Base-by-base conservation (phyloP, 2,113 vertebrate genomes). In the Mesembrinibis cayennensis region DNA sequence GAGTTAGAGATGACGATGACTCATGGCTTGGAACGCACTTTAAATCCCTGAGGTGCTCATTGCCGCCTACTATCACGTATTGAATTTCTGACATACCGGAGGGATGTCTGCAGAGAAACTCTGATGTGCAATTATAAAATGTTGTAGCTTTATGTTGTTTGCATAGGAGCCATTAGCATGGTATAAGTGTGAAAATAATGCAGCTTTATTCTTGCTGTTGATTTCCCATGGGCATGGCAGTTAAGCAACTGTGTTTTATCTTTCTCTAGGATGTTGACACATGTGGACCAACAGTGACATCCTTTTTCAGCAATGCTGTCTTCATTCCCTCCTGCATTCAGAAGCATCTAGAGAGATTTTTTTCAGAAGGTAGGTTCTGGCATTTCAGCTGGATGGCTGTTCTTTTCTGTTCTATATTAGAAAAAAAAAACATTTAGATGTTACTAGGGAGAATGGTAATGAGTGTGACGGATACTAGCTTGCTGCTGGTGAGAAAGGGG, bases 11-110 rank as follows among this genome's bases (percentile, higher is more conserved):
- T 93, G 91, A 13, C 1, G 89, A 91, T 98, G 97, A 97, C 92
- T 97, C 97, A 97, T 45, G 50, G 71, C 87, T 97, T 96, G 93
- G 95, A 97, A 96, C 10, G 50, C 82, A 76, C 81, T 95, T 90
- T 22, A 97, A 97, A 96, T 97, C 96, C 96, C 96, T 16, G 93
- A 95, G 95, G 97, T 96, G 94, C 89, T 96, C 42, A 34, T 67
- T 89, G 90, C 96, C 91, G 96, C 95, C 96, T 91, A 90, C 95
- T 47, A 94, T 83, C 97, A 95, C 83, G 91, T 95, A 95, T 96
- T 97, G 96, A 96, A 95, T 97, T 96, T 95, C 93, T 96, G 97
- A 87, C 96, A 91, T 97, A 66, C 93, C 49, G 19, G 87, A 95
- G 97, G 93, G 94, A 91, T 95, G 91, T 96, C 95, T 96, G 96